These are phyloP conservation scores for Puma concolor DNA, from an alignment of 2,113 vertebrate genomes.

Conservation along the genomic window DNA sequence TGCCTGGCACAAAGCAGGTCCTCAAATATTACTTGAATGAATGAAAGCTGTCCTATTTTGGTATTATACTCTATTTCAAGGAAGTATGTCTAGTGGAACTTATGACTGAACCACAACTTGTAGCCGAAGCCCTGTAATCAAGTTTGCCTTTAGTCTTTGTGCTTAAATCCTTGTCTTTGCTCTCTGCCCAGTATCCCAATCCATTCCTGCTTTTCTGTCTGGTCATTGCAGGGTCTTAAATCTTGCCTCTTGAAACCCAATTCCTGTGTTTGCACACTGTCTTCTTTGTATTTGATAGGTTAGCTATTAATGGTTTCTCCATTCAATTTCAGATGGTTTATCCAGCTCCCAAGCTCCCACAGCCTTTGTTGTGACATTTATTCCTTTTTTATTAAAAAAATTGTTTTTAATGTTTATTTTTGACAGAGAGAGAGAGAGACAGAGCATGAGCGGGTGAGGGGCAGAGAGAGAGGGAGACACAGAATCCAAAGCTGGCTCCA, in stretches of 20 bases:
- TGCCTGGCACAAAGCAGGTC: neutral
- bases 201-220: neutral
- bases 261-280: neutral
- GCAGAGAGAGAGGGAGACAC: too few species aligned
- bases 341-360: neutral
- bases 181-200: neutral
- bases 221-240: neutral
- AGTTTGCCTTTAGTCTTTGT: neutral
- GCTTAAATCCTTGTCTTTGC: neutral
- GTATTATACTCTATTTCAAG: neutral
- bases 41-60: neutral
- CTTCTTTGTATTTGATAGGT: neutral
- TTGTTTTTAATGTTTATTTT: too few species aligned
- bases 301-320: neutral
- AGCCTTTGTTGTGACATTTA: neutral
- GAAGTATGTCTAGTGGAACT: neutral
- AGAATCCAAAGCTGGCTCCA: too few species aligned
- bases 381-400: neutral
- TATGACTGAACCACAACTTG: neutral
- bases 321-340: neutral
- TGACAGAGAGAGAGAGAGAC: too few species aligned
- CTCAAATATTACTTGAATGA: neutral
- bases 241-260: neutral
- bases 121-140: neutral
- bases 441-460: too few species aligned